Conservation (phyloP, 1,140 invertebrate genomes). For the Drosophila takahashii region DNA sequence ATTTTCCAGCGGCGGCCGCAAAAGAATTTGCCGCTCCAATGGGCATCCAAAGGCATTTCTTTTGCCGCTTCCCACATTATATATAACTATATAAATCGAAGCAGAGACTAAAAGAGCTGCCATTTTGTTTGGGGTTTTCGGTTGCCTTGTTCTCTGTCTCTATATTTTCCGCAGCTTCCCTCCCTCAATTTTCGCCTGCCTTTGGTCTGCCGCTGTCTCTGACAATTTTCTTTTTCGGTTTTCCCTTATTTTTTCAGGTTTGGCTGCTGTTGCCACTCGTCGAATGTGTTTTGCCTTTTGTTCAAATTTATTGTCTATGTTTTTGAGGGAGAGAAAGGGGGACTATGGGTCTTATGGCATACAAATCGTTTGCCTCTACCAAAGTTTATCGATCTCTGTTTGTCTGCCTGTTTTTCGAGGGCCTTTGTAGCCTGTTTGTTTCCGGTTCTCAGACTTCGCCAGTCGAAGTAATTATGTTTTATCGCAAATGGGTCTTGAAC, state of each 20-base stretch:
- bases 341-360: slow-evolving; percentile 39
- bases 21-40: slow-evolving; percentile 73
- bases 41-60: slow-evolving; percentile 65
- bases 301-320: slow-evolving; percentile 75
- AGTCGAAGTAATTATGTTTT: slow-evolving; percentile 54
- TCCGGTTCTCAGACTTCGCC: slow-evolving; percentile 14
- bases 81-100: slow-evolving; percentile 70
- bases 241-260: slow-evolving; percentile 33
- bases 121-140: slow-evolving; percentile 65
- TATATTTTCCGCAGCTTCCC: slow-evolving; percentile 12
- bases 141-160: slow-evolving; percentile 56
- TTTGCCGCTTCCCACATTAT: slow-evolving; percentile 24
- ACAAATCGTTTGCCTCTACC: slow-evolving; percentile 56
- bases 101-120: slow-evolving; percentile 63
- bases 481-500: slow-evolving; percentile 36
- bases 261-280: slow-evolving; percentile 63
- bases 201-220: slow-evolving; percentile 18
- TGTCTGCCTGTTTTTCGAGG: slow-evolving; percentile 40
- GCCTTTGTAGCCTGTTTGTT: slow-evolving; percentile 36
- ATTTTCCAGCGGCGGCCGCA: slow-evolving; percentile 46
- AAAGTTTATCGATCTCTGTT: slow-evolving; percentile 72
- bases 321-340: slow-evolving; percentile 13
- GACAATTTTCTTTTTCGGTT: slow-evolving; percentile 31
- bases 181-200: slow-evolving; percentile 7
- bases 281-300: slow-evolving; percentile 73